A percentile compares a stretch with the other conserved stretches of the same genome.
These are phyloP conservation scores for Cartodere bifasciata DNA, from an alignment of 2,888 invertebrate species.

Conservation along the genomic window DNA sequence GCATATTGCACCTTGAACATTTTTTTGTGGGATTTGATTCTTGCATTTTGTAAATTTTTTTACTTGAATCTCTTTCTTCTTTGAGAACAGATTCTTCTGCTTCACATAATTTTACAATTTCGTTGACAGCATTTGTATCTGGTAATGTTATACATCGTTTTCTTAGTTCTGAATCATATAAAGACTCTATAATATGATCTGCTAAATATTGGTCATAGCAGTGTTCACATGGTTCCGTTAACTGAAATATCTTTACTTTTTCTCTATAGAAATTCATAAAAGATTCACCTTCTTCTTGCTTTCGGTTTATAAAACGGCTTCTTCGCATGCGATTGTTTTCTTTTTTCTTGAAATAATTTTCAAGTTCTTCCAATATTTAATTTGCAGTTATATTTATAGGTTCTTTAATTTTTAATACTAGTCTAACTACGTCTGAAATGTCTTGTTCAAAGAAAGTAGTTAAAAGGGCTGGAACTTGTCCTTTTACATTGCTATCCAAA, in stretches of 20 bases:
- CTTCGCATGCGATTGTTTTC: constrained; percentile 2
- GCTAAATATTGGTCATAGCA: neutral
- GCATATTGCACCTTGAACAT: constrained; percentile 1
- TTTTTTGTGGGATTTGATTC: constrained; percentile 1
- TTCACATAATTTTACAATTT: constrained; percentile 5
- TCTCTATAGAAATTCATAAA: no score
- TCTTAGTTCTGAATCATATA: constrained; percentile 3
- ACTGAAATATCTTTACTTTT: neutral
- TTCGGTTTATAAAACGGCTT: constrained; percentile 3
- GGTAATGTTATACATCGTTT: constrained; percentile 1
- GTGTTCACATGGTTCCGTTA: constrained; percentile 1
- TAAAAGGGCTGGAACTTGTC: no score
- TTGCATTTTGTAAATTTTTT: constrained; percentile 3
- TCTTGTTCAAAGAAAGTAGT: no score
- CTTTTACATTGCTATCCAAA: no score
- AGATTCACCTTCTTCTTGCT: no score
- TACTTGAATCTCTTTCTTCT: constrained; percentile 4
- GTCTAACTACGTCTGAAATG: no score
- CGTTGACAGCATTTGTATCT: constrained; percentile 1
- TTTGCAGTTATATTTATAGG: no score
- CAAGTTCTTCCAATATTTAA: constrained; percentile 1
- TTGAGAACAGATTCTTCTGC: constrained; percentile 2
- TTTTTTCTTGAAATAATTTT: constrained; percentile 3
- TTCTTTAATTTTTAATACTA: no score
- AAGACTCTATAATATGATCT: constrained; percentile 3